Base-by-base conservation (phyloP, 2,113 vertebrate species). In the Planiliza haematocheilus region DNA sequence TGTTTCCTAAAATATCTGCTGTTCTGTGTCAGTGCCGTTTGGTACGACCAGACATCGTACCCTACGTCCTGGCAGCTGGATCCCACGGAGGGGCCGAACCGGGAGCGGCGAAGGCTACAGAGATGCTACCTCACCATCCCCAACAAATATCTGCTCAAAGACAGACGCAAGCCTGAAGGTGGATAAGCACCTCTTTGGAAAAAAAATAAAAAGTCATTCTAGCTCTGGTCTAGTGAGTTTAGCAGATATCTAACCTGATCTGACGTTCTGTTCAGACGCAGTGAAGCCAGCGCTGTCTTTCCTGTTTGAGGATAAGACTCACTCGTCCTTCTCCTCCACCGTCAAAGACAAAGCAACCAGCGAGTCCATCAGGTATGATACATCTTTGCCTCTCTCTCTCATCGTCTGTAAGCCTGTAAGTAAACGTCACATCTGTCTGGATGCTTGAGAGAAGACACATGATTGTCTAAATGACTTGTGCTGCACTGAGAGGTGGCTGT, bases 311-410 rank as follows among this genome's bases (percentile, higher is more conserved):
- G 98, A 99, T 80, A 98, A 98, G 93, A 98, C 95, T 7, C 95
- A 97, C 93, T 98, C 96, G 62, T 99, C 96, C 72, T 96, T 97
- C 86, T 99, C 97, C 34, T 99, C 98, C 43, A 98, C 97, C 21
- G 98, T 99, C 56, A 99, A 99, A 91, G 98, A 99, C 88, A 99
- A 99, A 95, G 97, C 98, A 84, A 98, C 98, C 74, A 98, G 97
- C 87, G 98, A 99, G 85, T 94, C 95, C 65, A 99, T 99, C 94
- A 97, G 97, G 97, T 99, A 93, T n/a, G n/a, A n/a, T n/a, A n/a
- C n/a, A n/a, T n/a, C n/a, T n/a, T n/a, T n/a, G n/a, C n/a, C n/a
- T n/a, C 36, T n/a, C 39, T 30, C n/a, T 42, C 39, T 73, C n/a
- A n/a, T n/a, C n/a, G n/a, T n/a, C n/a, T n/a, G n/a, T n/a, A n/a